Evolutionary conservation across 2,113 vertebrate genomes (phyloP).

Genomic region (Thinocorus orbignyianus): DNA sequence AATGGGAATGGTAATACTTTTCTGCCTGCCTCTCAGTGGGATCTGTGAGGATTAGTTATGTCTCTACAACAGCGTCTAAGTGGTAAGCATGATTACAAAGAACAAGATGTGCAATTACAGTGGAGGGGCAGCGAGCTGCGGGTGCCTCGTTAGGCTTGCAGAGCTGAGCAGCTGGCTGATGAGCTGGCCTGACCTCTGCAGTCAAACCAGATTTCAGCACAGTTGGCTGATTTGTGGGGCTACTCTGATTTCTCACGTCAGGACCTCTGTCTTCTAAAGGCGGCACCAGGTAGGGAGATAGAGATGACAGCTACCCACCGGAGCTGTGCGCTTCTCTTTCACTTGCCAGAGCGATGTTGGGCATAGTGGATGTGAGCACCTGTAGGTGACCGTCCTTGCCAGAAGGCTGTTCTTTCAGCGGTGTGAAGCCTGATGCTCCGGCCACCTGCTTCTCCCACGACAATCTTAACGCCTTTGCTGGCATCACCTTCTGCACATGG

Average conservation of each 20-base stretch:
- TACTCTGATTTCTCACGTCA: neutral
- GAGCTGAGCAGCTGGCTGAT: conserved; percentile 50
- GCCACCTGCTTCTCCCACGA: neutral
- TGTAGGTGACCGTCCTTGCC: neutral
- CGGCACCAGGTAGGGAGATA: neutral
- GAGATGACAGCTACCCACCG: neutral
- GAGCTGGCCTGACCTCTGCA: conserved; percentile 51
- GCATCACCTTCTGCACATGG: neutral
- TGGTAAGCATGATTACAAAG: conserved; percentile 27
- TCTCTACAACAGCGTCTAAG: neutral
- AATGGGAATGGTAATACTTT: neutral
- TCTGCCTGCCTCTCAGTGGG: conserved; percentile 23
- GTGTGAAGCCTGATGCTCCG: neutral
- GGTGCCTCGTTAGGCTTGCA: conserved; percentile 9
- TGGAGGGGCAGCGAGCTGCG: conserved; percentile 38
- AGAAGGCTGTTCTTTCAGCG: neutral
- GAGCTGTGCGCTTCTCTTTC: neutral
- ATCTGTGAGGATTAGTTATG: conserved; percentile 10
- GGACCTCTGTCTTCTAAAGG: conserved; percentile 13
- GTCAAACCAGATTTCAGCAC: conserved; percentile 49
- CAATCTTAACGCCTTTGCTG: neutral
- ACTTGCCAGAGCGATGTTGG: neutral
- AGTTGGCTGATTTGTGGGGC: conserved; percentile 49
- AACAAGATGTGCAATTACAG: conserved; percentile 43
- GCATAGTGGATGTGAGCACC: neutral